Base-by-base conservation (phyloP, 2,797 vertebrate genomes). In the Pseudomugil gertrudae region DNA sequence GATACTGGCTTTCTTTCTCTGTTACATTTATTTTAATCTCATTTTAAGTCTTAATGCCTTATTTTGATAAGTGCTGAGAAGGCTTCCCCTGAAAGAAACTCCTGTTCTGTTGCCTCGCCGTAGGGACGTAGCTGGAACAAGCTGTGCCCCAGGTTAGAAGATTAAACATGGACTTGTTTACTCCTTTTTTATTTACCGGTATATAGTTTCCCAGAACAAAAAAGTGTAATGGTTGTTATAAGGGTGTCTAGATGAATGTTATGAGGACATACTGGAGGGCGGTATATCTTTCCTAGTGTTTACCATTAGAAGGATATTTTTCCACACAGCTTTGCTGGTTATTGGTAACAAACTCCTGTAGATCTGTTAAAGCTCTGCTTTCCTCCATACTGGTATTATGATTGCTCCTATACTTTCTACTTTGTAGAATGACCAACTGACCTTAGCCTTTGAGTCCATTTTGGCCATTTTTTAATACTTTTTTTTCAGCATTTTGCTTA, bases 21-120 rank as follows among this genome's bases (percentile, higher is more conserved):
- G 4, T 40, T 19, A 7, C 5, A 6, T 40, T n/a, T n/a, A 43
- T 43, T 43, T 19, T 19, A 5, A 19, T 43, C 17, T 19, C 6
- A 3, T 43, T 43, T 43, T 5, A 17, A 19, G 15, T 40, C 17
- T 43, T 19, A 4, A 43, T 43, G 17, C 19, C 17, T 40, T 19
- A 19, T 40, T 40, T 40, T 17, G 17, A 7, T 1, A 8, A 43
- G 40, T 45, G 17, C 29, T 54, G 29, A 2, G 40, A 19, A 5
- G 52, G n/a, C 48, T 21, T 52, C 48, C 21, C 53, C 29, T 17
- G 21, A 15, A 11, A 74, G 57, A 69, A 55, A 63, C 47, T 29
- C 19, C 7, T 32, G 58, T 74, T 70, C 45, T 65, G 47, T 68
- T 24, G 1, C 66, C 53, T 64, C 0, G 14, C 40, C 14, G 8